Percentiles rank a stretch among this genome's conserved stretches.
Conservation (phyloP, 2,888 invertebrate species). For the Eupithecia tripunctaria region DNA sequence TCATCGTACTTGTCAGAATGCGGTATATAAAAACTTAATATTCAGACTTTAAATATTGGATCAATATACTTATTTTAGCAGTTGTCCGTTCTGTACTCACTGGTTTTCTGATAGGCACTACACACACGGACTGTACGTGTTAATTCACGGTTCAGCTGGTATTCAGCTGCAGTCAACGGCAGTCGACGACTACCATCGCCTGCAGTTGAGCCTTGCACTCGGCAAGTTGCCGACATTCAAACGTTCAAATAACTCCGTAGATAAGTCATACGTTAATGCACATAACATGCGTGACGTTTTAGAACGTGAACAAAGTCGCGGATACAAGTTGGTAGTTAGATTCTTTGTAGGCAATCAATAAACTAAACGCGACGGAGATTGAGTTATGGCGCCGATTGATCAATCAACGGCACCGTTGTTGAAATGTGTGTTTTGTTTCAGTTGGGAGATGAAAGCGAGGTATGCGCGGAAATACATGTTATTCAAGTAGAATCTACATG, state of each 20-base stretch:
- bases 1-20: too few species aligned
- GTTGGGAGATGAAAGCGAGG: constrained; percentile 21
- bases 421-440: constrained; percentile 22
- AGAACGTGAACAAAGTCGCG: background rate
- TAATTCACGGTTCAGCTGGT: too few species aligned
- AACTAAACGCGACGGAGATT: constrained; percentile 17
- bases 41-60: too few species aligned
- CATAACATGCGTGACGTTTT: background rate
- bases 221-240: too few species aligned
- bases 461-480: background rate
- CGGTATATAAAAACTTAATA: too few species aligned
- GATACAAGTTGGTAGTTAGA: background rate
- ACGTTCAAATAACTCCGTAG: background rate
- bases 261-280: background rate
- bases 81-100: too few species aligned
- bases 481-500: background rate
- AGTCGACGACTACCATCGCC: too few species aligned
- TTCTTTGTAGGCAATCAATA: constrained; percentile 8
- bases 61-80: too few species aligned
- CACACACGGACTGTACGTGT: too few species aligned
- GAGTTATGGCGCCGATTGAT: constrained; percentile 4
- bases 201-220: too few species aligned
- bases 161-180: too few species aligned
- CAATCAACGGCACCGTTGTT: background rate
- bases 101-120: too few species aligned